Evolutionary conservation across 2,113 vertebrate species (phyloP), one percentile per base, ranked within the genome.

Genomic region (Oncorhynchus kisutch): DNA sequence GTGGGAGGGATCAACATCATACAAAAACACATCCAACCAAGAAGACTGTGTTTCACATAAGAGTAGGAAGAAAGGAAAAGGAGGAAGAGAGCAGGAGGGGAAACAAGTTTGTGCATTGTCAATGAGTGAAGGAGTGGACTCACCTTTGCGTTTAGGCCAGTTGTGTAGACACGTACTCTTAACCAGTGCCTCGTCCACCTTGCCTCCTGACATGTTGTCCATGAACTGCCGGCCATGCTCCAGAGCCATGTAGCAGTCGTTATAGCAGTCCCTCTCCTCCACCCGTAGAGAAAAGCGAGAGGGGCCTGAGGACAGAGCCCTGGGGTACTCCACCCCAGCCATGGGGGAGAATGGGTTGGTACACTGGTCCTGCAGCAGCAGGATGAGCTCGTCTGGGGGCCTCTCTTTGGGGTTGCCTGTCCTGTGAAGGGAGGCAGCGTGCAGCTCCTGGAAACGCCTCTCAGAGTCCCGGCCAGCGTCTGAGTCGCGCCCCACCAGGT

Each of bases 151-250:
- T 94, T 98, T 98, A 78, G 96, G 95, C 98, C 98, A 99, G 70
- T 95, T 95, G 88, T 99, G 97, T 88, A 99, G 95, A 93, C 96
- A 98, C 83, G 97, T 97, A 89, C 93, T 98, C 92, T 96, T 98
- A 87, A 99, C 96, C 90, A 98, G 95, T 73, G 94, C 93, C 95
- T 99, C 97, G 76, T 99, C 98, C 74, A 99, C 97, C 90, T 98
- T 98, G 80, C 98, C 97, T 86, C 98, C 97, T 6, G 98, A 98
- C 97, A 99, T 99, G 87, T 99, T 99, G 94, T 99, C 98, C 97
- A 99, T 99, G 89, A 99, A 99, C 90, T 99, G 98, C 76, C 97
- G 92, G 72, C 98, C 98, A 27, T 98, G 97, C 88, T 99, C 98
- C 91, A 99, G 93, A 1, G 98, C 98, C 89, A 98, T 92, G 91